Conservation (phyloP, 1,140 invertebrate genomes). For the Drosophila kikkawai region DNA sequence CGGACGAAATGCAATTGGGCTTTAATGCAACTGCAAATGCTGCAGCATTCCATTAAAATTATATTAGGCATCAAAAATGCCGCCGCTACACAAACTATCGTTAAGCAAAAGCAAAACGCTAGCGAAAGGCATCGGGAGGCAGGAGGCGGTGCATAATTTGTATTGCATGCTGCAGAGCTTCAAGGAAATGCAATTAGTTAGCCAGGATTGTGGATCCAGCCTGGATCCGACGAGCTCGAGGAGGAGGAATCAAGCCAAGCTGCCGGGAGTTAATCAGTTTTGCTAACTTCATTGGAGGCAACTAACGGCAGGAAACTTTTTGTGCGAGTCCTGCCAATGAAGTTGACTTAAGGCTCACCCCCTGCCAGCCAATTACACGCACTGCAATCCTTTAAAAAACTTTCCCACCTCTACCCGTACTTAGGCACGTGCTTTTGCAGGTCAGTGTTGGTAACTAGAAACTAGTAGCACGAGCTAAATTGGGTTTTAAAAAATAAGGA, state of each 20-base stretch:
- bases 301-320: constrained; percentile 60
- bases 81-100: constrained; percentile 36
- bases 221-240: constrained; percentile 15
- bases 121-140: background rate
- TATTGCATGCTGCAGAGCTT: constrained; percentile 33
- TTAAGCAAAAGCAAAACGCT: background rate
- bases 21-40: constrained; percentile 64
- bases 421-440: constrained; percentile 39
- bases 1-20: constrained; percentile 62
- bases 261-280: constrained; percentile 79
- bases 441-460: constrained; percentile 8
- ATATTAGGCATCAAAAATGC: constrained; percentile 51
- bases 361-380: constrained; percentile 51
- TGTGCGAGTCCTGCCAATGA: constrained; percentile 32
- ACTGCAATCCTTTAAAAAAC: constrained; percentile 67
- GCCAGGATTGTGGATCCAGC: constrained; percentile 7
- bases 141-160: constrained; percentile 28
- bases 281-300: constrained; percentile 72
- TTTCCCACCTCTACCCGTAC: constrained; percentile 29
- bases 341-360: constrained; percentile 25
- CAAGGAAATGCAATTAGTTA: constrained; percentile 58
- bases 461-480: background rate
- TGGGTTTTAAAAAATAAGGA: background rate
- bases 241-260: constrained; percentile 43
- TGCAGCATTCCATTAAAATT: constrained; percentile 73